These are phyloP conservation scores for Puntigrus tetrazona DNA, from an alignment of 2,113 vertebrate genomes.

Conservation along the genomic window DNA sequence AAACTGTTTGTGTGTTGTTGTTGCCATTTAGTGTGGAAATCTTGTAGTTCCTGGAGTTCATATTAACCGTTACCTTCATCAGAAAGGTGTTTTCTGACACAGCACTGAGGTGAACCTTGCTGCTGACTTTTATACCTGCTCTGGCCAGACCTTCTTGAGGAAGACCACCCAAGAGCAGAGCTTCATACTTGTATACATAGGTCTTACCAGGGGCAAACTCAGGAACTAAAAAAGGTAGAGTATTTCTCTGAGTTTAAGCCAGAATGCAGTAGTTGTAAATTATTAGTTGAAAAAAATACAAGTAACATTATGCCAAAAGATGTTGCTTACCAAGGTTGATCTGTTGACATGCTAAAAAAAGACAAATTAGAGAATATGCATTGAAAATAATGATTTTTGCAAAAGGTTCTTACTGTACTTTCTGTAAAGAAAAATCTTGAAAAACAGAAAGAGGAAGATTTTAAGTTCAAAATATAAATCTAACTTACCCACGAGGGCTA, in stretches of 20 bases:
- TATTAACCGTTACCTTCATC: too few relatives aligned
- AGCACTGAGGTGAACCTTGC: conserved; percentile 75
- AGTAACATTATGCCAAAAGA: too few relatives aligned
- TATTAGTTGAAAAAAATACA: too few relatives aligned
- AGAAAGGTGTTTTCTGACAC: conserved; percentile 53
- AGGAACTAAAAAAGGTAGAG: conserved; percentile 68
- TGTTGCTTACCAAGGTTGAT: conserved; percentile 59
- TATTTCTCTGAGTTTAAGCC: not conserved
- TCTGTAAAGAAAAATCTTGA: too few relatives aligned
- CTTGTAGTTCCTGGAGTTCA: too few relatives aligned
- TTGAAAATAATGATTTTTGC: too few relatives aligned
- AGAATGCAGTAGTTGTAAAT: not conserved
- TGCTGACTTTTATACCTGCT: conserved; percentile 71
- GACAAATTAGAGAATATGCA: too few relatives aligned
- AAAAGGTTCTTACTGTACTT: too few relatives aligned
- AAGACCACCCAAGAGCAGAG: conserved; percentile 72
- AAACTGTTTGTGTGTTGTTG: too few relatives aligned
- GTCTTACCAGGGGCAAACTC: conserved; percentile 70
- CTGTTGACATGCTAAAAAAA: conserved; percentile 63
- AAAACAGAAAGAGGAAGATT: too few relatives aligned
- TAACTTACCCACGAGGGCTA: conserved; percentile 83
- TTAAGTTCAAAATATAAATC: too few relatives aligned
- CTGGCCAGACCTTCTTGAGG: conserved; percentile 74
- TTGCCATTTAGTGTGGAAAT: not conserved
- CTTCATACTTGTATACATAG: conserved; percentile 78